Evolutionary conservation across 2,888 invertebrate species (phyloP).

Genomic region (Auanema sp.): DNA sequence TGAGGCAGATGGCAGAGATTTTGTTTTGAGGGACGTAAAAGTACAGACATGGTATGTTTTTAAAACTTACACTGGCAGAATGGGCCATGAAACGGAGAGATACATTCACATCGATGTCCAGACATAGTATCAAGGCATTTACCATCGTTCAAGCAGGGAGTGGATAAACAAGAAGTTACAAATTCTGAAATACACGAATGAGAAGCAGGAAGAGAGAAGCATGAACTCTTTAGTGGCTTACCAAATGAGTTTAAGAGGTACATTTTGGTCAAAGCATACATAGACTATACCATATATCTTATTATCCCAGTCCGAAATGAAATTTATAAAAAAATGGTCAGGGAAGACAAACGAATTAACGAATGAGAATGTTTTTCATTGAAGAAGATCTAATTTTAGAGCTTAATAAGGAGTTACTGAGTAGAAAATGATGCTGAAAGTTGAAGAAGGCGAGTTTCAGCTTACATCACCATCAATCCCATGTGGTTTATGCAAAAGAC

Average conservation of each 20-base stretch:
- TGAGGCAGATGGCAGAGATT: too few species aligned
- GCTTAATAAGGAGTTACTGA: too few species aligned
- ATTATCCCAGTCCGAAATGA: neutral
- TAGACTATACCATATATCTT: neutral
- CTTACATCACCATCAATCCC: too few species aligned
- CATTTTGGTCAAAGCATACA: constrained; percentile 11
- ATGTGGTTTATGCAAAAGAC: too few species aligned
- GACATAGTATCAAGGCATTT: constrained; percentile 17
- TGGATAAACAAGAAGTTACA: constrained; percentile 20
- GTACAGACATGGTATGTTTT: too few species aligned
- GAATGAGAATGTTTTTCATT: too few species aligned
- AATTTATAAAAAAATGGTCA: too few species aligned
- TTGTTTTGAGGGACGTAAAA: neutral
- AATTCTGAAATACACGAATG: constrained; percentile 19
- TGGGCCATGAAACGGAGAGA: constrained; percentile 21
- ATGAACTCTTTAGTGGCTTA: neutral
- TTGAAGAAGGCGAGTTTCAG: too few species aligned
- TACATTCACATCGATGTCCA: constrained; percentile 21
- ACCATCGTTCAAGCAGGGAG: constrained; percentile 22
- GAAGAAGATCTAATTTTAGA: too few species aligned
- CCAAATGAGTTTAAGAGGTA: constrained; percentile 21
- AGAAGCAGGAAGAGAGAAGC: neutral
- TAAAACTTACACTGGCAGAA: constrained; percentile 25
- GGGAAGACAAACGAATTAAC: too few species aligned
- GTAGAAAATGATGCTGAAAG: too few species aligned